A percentile compares a stretch with the other conserved stretches of the same genome.
Evolutionary conservation across 2,113 vertebrate genomes (phyloP).

Genomic region (Myiozetetes cayanensis): DNA sequence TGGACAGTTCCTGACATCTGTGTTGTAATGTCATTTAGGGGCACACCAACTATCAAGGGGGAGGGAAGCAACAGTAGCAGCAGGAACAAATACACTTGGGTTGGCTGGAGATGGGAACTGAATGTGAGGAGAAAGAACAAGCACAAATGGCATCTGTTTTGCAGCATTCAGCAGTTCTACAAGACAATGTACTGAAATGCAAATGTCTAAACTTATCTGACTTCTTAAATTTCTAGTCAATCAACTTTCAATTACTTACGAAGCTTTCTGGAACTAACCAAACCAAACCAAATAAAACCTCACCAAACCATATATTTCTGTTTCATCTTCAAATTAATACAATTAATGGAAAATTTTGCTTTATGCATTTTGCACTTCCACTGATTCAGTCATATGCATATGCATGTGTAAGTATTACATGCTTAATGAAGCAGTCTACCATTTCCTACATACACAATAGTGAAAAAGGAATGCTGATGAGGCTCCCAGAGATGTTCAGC

Average conservation of each 20-base stretch:
- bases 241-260: background rate
- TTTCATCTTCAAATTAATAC: background rate
- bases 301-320: background rate
- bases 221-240: background rate
- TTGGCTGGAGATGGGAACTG: background rate
- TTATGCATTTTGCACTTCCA: background rate
- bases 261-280: background rate
- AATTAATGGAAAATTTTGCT: background rate
- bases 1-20: background rate
- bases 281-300: background rate
- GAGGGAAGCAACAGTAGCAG: background rate
- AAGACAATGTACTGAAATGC: background rate
- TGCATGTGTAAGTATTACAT: background rate
- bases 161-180: background rate
- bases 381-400: background rate
- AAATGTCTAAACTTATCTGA: background rate
- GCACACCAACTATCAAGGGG: background rate
- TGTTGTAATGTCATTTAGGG: background rate
- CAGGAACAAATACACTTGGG: background rate
- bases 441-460: background rate
- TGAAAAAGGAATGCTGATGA: background rate
- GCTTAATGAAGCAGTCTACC: background rate
- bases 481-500: background rate
- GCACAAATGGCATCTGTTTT: background rate
- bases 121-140: background rate